Percentiles rank a stretch among this genome's conserved stretches.
phyloP scores from a whole-genome alignment of 2,113 vertebrate genomes.

The Laterallus jamaicensis region DNA sequence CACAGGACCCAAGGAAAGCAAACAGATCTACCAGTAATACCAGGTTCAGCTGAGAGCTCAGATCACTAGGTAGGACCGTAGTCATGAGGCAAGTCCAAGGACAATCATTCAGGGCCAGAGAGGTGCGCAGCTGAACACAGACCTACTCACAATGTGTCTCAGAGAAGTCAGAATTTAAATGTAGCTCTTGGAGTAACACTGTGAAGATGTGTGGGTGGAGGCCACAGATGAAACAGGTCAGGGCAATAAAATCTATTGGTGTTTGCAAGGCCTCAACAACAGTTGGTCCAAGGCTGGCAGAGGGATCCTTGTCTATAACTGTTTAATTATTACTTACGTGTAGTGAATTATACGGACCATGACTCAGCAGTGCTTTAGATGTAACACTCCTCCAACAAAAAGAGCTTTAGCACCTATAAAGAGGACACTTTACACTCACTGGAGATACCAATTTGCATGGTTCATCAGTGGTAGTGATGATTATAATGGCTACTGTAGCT shows the following conservation, averaged over 20 bases:
- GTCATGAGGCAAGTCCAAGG: neutral
- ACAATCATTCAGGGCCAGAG: neutral
- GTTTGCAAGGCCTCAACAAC: accelerated
- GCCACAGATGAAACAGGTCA: neutral
- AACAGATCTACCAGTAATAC: neutral
- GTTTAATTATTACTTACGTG: neutral
- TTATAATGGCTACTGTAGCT: neutral
- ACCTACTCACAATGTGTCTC: neutral
- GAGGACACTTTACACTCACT: neutral
- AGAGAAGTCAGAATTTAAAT: neutral
- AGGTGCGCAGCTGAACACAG: neutral
- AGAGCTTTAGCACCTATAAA: neutral
- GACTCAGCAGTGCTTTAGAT: neutral
- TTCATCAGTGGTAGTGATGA: neutral
- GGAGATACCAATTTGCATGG: neutral
- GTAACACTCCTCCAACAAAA: neutral
- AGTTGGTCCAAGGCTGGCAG: neutral
- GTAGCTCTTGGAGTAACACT: neutral
- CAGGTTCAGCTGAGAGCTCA: neutral
- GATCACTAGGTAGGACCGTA: neutral
- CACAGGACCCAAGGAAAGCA: neutral
- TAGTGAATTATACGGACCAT: neutral
- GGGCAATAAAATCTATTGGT: neutral
- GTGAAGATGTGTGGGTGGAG: neutral
- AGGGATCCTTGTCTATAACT: neutral